Conservation (phyloP, 30 jellyfish, hydroid and myxozoan species). For the Turritopsis dohrnii region DNA sequence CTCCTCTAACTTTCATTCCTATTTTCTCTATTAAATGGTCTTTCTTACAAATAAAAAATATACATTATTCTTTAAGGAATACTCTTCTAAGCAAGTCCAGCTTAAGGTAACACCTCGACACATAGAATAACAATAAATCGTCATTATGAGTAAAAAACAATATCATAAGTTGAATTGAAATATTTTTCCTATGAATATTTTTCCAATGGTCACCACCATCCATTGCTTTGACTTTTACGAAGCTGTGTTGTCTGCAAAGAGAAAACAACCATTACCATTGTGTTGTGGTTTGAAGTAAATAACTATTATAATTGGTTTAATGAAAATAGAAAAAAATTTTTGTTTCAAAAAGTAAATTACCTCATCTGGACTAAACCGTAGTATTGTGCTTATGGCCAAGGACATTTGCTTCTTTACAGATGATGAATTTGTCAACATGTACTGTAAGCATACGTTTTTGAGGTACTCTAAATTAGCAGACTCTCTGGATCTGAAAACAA, state of each 20-base stretch:
- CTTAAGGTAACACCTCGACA: too few species aligned
- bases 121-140: background rate
- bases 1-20: too few species aligned
- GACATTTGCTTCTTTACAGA: constrained; percentile 67
- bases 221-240: background rate
- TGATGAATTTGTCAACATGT: constrained; percentile 53
- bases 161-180: background rate
- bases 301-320: too few species aligned
- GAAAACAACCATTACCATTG: too few species aligned
- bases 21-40: too few species aligned
- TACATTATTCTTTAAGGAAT: too few species aligned
- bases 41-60: too few species aligned
- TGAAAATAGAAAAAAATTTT: too few species aligned
- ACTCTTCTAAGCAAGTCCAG: too few species aligned
- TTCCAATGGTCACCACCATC: background rate
- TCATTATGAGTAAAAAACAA: background rate
- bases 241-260: background rate
- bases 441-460: constrained; percentile 66
- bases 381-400: constrained; percentile 59
- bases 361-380: constrained; percentile 85
- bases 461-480: constrained; percentile 85
- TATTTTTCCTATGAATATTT: background rate
- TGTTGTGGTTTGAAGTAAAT: too few species aligned
- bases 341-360: constrained; percentile 47
- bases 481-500: constrained; percentile 80